Percentiles rank a stretch among this genome's conserved stretches.
These are phyloP conservation scores for Nibea albiflora DNA, from an alignment of 2,113 vertebrate genomes.

Conservation along the genomic window DNA sequence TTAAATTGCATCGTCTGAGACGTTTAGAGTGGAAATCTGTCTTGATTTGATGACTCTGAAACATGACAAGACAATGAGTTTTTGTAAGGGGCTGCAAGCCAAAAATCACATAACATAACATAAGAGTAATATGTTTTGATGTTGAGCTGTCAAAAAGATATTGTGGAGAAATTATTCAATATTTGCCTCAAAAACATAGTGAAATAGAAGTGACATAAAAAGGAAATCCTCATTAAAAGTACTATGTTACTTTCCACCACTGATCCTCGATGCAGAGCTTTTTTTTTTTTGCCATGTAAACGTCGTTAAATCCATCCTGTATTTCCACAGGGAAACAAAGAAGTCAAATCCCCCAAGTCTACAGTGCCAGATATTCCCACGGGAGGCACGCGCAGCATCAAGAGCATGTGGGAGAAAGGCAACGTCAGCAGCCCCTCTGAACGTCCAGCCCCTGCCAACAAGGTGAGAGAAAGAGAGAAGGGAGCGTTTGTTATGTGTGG, in stretches of 20 bases:
- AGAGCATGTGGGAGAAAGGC: conserved; percentile 99
- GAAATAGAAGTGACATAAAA: neutral
- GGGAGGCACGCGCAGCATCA: conserved; percentile 93
- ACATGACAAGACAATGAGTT: neutral
- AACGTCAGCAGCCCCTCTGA: conserved; percentile 86
- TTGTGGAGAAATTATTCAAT: too few species aligned
- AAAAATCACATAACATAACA: too few species aligned
- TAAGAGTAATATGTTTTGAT: too few species aligned
- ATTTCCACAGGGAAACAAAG: conserved; percentile 88
- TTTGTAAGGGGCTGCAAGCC: neutral
- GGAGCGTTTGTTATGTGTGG: too few species aligned
- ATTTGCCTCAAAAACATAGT: neutral
- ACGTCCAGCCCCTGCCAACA: conserved; percentile 85
- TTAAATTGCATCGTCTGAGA: neutral
- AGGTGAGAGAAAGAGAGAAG: conserved; percentile 79
- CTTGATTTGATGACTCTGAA: neutral
- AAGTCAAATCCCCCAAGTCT: conserved; percentile 86
- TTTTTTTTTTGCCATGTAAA: neutral
- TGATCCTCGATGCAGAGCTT: neutral
- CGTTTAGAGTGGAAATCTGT: neutral
- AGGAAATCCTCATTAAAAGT: neutral
- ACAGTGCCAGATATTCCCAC: conserved; percentile 88
- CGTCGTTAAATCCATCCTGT: conserved; percentile 10
- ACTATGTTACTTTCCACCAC: neutral
- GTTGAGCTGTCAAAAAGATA: too few species aligned